A percentile compares a stretch with the other conserved stretches of the same genome.
phyloP scores from a whole-genome alignment of 2,113 vertebrate genomes.

The Lichenostomus cassidix region DNA sequence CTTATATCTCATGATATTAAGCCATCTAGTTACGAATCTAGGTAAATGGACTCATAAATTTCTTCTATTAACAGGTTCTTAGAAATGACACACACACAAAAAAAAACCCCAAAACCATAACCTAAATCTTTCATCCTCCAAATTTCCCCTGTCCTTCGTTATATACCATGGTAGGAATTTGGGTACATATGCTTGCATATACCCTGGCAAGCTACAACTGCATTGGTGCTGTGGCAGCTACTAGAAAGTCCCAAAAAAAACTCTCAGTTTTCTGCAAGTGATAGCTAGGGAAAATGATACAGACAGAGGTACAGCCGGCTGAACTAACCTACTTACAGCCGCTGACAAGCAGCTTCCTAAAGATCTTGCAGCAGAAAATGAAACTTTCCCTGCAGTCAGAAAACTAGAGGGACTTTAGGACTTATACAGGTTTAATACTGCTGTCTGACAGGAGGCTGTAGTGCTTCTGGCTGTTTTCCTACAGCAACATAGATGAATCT shows the following conservation, averaged over 20 bases:
- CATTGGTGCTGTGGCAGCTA: neutral
- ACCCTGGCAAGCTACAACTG: neutral
- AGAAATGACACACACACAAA: neutral
- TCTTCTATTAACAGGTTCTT: neutral
- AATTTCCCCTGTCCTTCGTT: neutral
- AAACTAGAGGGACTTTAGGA: neutral
- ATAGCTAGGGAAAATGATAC: neutral
- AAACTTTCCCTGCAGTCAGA: neutral
- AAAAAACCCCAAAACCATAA: accelerated
- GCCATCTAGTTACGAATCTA: neutral
- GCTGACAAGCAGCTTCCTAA: neutral
- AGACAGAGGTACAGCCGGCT: neutral
- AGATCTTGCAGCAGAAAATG: neutral
- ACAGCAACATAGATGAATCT: neutral
- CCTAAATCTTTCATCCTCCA: neutral
- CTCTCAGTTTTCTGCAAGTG: neutral
- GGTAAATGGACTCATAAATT: neutral
- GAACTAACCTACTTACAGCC: neutral
- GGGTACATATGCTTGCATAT: accelerated
- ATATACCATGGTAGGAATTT: accelerated
- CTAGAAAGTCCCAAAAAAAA: neutral
- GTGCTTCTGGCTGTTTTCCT: neutral
- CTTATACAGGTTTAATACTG: neutral
- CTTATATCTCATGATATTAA: neutral
- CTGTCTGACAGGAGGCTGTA: neutral